Base-by-base conservation (phyloP, 2,113 vertebrate species). In the Copsychus sechellarum region DNA sequence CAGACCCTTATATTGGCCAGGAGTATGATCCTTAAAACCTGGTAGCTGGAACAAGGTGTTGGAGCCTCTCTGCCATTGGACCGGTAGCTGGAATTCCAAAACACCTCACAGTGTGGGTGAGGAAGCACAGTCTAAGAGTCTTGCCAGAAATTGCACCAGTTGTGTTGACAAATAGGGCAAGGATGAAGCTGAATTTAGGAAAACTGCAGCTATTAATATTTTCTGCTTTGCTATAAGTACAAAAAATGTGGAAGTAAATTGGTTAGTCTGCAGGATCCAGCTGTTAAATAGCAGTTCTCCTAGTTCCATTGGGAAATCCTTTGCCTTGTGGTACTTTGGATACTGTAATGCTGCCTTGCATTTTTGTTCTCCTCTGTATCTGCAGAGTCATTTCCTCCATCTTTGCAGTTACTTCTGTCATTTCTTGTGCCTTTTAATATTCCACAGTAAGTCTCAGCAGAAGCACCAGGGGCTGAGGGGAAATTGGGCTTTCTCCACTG, bases 261-360 rank as follows among this genome's bases (percentile, higher is more conserved):
- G 21, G 38, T 84, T 47, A 56, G 31, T 78, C 34, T 87, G 48
- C 65, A 51, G 53, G 47, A 96, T 71, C 60, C 69, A 91, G 83
- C 84, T 87, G 90, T 81, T 92, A 66, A 86, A 47, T n/a, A 74
- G 20, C 92, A 84, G 33, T 24, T 94, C 78, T 84, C 60, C 60
- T 56, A 74, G 65, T n/a, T 71, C 48, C n/a, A 51, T 25, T n/a
- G 40, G 78, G 78, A 79, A 95, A 79, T 10, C 8, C n/a, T 94
- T 81, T 88, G 78, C 57, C 60, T 45, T 2, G 0, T 54, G 33
- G 54, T 78, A 28, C 43, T 47, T 0, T 0, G 51, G 17, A 51
- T 34, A 28, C 21, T 60, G 72, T 47, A 74, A 71, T 42, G 64
- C 2, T 93, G 45, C 60, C 42, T 73, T 58, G 33, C 11, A n/a